Evolutionary conservation across 1,140 invertebrate genomes (phyloP).

Genomic region (Oedothorax gibbosus): DNA sequence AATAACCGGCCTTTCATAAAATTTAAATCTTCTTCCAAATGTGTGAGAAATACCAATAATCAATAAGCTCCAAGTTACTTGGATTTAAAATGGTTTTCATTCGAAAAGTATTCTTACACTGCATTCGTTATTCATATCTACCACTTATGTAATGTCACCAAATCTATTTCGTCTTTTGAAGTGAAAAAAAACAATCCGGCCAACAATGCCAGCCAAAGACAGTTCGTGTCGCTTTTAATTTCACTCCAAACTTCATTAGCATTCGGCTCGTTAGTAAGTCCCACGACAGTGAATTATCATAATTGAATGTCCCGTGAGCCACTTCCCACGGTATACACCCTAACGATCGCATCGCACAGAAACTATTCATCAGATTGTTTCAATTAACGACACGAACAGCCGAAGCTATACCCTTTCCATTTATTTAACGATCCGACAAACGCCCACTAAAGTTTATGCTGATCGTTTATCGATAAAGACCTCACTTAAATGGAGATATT

Average conservation of each 20-base stretch:
- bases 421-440: constrained; percentile 55
- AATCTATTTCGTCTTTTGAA: constrained; percentile 8
- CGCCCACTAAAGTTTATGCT: constrained; percentile 50
- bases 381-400: constrained; percentile 50
- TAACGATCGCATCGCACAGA: constrained; percentile 3
- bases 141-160: neutral
- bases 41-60: neutral
- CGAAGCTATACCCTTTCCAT: constrained; percentile 33
- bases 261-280: constrained; percentile 29
- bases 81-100: no score
- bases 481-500: constrained; percentile 54
- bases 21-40: neutral
- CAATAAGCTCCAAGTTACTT: no score
- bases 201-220: constrained; percentile 1
- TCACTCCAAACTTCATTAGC: constrained; percentile 37
- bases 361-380: constrained; percentile 56
- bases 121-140: no score
- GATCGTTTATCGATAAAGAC: constrained; percentile 59
- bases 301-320: constrained; percentile 20
- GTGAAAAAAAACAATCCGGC: neutral
- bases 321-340: constrained; percentile 32
- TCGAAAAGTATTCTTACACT: no score
- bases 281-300: constrained; percentile 50
- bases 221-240: constrained; percentile 39
- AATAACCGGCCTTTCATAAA: neutral